Percentiles rank a stretch among this genome's conserved stretches.
These are phyloP conservation scores for Aphaenogaster floridana DNA, from an alignment of 1,140 invertebrate species.

Conservation along the genomic window DNA sequence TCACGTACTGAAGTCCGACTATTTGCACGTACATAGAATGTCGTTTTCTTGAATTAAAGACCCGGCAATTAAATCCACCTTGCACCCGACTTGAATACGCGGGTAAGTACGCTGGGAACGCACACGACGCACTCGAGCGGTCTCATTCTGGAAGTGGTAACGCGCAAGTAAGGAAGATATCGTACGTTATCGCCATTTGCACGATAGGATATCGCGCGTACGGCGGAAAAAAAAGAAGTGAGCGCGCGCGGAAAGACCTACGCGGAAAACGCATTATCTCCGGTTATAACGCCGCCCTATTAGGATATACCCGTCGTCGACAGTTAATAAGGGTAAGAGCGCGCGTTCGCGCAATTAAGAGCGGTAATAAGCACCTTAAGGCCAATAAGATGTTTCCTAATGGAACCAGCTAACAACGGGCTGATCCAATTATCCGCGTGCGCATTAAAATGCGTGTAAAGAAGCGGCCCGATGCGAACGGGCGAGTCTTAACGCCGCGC, in stretches of 20 bases:
- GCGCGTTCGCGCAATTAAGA: conserved; percentile 76
- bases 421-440: conserved; percentile 74
- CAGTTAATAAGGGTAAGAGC: conserved; percentile 80
- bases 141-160: conserved; percentile 46
- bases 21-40: neutral
- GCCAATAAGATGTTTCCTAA: conserved; percentile 80
- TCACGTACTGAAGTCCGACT: neutral
- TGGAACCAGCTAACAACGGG: conserved; percentile 75
- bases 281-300: conserved; percentile 72
- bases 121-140: conserved; percentile 46
- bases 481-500: conserved; percentile 40
- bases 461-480: conserved; percentile 32
- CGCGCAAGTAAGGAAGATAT: conserved; percentile 53
- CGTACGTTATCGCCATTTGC: conserved; percentile 60
- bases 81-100: conserved; percentile 33
- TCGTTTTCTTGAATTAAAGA: conserved; percentile 41
- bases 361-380: conserved; percentile 78
- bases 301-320: conserved; percentile 73
- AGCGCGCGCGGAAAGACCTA: conserved; percentile 63
- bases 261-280: conserved; percentile 76
- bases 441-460: conserved; percentile 73
- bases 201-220: conserved; percentile 47
- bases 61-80: conserved; percentile 52
- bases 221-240: neutral
- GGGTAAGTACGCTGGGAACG: neutral